Conservation (phyloP, 1,140 invertebrate species). For the Trissolcus basalis region DNA sequence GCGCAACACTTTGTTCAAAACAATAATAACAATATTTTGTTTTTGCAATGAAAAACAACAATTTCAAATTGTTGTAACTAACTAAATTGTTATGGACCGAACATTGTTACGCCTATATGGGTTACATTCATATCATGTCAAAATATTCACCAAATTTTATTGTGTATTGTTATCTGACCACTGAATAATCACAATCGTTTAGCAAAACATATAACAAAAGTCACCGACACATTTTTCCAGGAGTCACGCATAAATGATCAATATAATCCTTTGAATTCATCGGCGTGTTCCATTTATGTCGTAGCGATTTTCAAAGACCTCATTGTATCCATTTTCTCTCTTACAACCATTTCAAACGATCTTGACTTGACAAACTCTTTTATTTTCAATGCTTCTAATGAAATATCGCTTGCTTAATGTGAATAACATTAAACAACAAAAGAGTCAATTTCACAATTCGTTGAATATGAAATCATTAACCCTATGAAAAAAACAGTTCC, state of each 20-base stretch:
- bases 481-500: too few relatives aligned
- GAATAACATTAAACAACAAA: too few relatives aligned
- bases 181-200: slow-evolving; percentile 42
- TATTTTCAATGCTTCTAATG: neutral
- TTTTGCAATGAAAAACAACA: too few relatives aligned
- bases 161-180: slow-evolving; percentile 8
- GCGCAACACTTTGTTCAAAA: too few relatives aligned
- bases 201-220: slow-evolving; percentile 30
- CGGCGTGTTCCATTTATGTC: slow-evolving; percentile 6
- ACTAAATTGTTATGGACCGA: too few relatives aligned
- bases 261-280: slow-evolving; percentile 35
- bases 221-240: slow-evolving; percentile 30
- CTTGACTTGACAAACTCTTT: slow-evolving; percentile 4
- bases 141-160: slow-evolving; percentile 30
- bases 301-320: slow-evolving; percentile 2
- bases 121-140: slow-evolving; percentile 28
- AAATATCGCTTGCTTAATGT: too few relatives aligned
- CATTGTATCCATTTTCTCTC: neutral
- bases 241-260: slow-evolving; percentile 16
- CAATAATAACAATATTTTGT: neutral
- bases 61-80: too few relatives aligned
- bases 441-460: too few relatives aligned
- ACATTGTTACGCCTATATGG: too few relatives aligned
- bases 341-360: slow-evolving; percentile 1
- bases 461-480: too few relatives aligned